Conservation (phyloP, 1,140 invertebrate species). For the Geopemphigus sp. region DNA sequence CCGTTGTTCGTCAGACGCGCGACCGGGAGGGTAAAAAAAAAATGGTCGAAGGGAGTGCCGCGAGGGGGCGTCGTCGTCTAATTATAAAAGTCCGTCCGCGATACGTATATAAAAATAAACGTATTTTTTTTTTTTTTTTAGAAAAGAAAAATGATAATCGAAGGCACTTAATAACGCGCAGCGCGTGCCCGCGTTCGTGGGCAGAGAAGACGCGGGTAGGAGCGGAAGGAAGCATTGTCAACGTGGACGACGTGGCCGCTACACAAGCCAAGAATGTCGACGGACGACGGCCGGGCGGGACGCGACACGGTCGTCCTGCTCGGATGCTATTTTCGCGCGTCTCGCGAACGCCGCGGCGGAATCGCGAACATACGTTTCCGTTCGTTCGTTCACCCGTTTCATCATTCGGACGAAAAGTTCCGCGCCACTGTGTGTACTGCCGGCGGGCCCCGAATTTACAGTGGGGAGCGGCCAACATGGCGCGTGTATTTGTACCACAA, state of each 20-base stretch:
- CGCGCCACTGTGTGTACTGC: too few relatives aligned
- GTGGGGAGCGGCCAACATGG: too few relatives aligned
- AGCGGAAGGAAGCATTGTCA: background rate
- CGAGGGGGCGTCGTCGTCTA: background rate
- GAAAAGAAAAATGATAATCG: constrained; percentile 17
- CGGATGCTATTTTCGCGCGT: background rate
- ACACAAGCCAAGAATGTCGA: background rate
- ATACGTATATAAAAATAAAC: background rate
- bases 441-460: too few relatives aligned
- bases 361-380: too few relatives aligned
- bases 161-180: constrained; percentile 1
- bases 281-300: background rate
- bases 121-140: too few relatives aligned
- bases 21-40: too few relatives aligned
- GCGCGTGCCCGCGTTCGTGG: background rate
- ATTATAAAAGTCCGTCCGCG: constrained; percentile 31
- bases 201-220: background rate
- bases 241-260: too few relatives aligned
- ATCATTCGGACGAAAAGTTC: too few relatives aligned
- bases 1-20: too few relatives aligned
- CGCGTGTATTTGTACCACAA: too few relatives aligned
- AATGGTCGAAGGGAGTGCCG: background rate
- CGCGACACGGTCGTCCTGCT: background rate
- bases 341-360: background rate
- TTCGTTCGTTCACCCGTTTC: too few relatives aligned